These are phyloP conservation scores for Pelobates fuscus DNA, from an alignment of 2,113 vertebrate species.

Conservation along the genomic window DNA sequence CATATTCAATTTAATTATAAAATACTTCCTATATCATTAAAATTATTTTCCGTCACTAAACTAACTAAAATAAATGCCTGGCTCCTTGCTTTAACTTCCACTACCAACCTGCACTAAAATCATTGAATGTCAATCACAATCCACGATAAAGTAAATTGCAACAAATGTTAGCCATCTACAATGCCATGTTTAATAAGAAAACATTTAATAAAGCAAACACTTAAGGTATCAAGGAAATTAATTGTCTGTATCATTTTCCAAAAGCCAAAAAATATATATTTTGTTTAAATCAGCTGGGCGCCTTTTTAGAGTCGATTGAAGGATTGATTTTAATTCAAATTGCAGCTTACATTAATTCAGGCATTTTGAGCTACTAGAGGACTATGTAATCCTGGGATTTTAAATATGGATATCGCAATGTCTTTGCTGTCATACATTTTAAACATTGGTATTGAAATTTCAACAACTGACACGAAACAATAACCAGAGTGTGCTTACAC, in stretches of 20 bases:
- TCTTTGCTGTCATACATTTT: constrained; percentile 57
- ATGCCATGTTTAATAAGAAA: constrained; percentile 53
- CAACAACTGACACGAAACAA: constrained; percentile 55
- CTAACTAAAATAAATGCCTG: constrained; percentile 52
- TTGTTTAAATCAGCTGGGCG: constrained; percentile 25
- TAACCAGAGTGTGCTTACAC: constrained; percentile 58
- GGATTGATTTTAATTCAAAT: constrained; percentile 70
- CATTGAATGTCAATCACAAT: constrained; percentile 6
- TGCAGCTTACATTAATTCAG: constrained; percentile 65
- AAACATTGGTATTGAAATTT: constrained; percentile 61
- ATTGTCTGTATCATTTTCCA: constrained; percentile 56
- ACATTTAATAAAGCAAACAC: constrained; percentile 51
- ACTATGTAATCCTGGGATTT: constrained; percentile 59
- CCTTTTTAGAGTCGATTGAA: constrained; percentile 54
- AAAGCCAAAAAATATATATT: constrained; percentile 60
- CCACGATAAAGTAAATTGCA: constrained; percentile 49
- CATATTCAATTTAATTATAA: too few relatives aligned
- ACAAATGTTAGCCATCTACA: constrained; percentile 56
- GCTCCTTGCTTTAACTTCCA: too few relatives aligned
- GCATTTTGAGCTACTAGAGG: constrained; percentile 42
- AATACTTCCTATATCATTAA: too few relatives aligned
- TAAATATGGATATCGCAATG: constrained; percentile 58
- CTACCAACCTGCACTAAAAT: background rate
- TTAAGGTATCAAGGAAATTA: constrained; percentile 58
- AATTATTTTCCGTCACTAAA: too few relatives aligned